phyloP scores from a whole-genome alignment of 2,888 invertebrate species.

The Acleris sparsana region DNA sequence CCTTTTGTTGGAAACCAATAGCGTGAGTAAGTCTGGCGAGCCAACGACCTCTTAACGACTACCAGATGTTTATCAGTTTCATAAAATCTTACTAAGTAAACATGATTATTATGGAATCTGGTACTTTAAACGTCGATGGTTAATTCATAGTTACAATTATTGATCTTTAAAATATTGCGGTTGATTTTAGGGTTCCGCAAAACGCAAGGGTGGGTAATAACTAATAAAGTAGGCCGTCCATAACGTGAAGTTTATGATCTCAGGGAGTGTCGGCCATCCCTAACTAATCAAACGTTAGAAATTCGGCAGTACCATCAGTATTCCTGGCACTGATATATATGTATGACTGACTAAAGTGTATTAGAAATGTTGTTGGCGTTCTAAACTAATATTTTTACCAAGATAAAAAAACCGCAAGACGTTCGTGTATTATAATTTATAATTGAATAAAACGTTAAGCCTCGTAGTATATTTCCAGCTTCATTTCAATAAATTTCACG shows the following conservation, averaged over 20 bases:
- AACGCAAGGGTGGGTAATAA: neutral
- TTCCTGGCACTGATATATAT: neutral
- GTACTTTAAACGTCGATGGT: constrained; percentile 2
- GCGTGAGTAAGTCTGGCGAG: constrained; percentile 35
- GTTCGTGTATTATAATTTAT: no score
- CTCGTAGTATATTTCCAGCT: no score
- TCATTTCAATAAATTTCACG: constrained; percentile 30
- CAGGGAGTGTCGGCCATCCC: neutral
- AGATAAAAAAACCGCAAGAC: no score
- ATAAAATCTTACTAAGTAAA: constrained; percentile 21
- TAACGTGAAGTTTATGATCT: constrained; percentile 2
- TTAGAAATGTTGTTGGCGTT: no score
- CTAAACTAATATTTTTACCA: no score
- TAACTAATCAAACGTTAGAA: constrained; percentile 13
- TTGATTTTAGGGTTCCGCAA: constrained; percentile 4
- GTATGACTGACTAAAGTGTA: no score
- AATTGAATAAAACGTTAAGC: no score
- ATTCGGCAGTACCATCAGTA: neutral
- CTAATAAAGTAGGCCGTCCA: neutral
- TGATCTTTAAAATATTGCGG: neutral
- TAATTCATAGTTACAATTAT: constrained; percentile 2
- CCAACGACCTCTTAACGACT: constrained; percentile 32
- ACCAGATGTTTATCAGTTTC: constrained; percentile 27
- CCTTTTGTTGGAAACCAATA: constrained; percentile 38
- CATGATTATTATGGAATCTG: constrained; percentile 7